A percentile compares a stretch with the other conserved stretches of the same genome.
Conservation (phyloP, 2,888 invertebrate species). For the Lordiphosa fenestrarum region DNA sequence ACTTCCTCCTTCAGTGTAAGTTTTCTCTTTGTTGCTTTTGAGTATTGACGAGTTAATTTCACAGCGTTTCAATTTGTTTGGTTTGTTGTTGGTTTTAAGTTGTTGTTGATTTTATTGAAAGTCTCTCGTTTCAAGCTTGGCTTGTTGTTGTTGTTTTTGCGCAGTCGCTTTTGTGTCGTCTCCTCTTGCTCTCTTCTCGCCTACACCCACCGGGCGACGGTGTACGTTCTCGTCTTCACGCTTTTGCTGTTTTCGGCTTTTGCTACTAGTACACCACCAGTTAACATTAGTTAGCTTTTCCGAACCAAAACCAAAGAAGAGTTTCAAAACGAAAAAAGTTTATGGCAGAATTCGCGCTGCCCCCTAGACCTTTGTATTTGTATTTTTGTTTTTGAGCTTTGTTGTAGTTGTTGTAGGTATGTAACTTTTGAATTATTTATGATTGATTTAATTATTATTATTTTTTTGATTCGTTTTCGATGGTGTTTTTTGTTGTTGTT, state of each 20-base stretch:
- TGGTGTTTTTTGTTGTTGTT: conserved; percentile 57
- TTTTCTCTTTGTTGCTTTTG: conserved; percentile 62
- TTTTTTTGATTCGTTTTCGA: conserved; percentile 76
- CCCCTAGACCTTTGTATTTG: conserved; percentile 62
- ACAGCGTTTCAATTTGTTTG: conserved; percentile 71
- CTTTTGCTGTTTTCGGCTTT: conserved; percentile 14
- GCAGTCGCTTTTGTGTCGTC: conserved; percentile 51
- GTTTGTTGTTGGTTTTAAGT: conserved; percentile 51
- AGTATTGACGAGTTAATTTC: conserved; percentile 75
- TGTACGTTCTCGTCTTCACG: conserved; percentile 18
- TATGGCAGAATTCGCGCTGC: conserved; percentile 59
- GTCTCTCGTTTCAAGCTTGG: conserved; percentile 73
- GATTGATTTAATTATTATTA: conserved; percentile 77
- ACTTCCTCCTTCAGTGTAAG: too few relatives aligned
- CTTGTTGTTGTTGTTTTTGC: conserved; percentile 60
- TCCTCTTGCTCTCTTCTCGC: conserved; percentile 35
- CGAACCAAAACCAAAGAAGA: conserved; percentile 55
- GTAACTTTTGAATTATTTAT: conserved; percentile 43
- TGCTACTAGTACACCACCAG: not conserved
- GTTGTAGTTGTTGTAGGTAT: conserved; percentile 51
- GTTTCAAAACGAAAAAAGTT: conserved; percentile 61
- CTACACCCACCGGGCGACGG: conserved; percentile 28
- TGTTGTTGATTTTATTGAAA: conserved; percentile 43
- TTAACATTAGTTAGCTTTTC: conserved; percentile 20
- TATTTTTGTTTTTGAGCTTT: conserved; percentile 62